Percentiles rank a stretch among this genome's conserved stretches.
Conservation (phyloP, 2,888 invertebrate genomes). For the Physocephala rufipes region DNA sequence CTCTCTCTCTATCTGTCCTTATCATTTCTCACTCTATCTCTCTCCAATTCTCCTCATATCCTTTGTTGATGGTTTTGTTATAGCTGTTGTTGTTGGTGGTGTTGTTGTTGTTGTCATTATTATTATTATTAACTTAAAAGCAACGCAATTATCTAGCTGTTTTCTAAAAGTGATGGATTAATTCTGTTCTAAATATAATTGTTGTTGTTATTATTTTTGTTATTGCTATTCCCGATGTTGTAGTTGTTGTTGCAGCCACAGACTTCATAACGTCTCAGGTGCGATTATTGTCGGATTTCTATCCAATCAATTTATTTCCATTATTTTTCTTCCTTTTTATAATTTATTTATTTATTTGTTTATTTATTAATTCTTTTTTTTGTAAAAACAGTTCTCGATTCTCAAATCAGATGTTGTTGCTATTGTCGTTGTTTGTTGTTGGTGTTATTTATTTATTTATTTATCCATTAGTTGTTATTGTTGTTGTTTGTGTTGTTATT, state of each 20-base stretch:
- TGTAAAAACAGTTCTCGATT: no score
- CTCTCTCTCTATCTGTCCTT: slow-evolving; percentile 11
- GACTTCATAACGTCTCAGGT: neutral
- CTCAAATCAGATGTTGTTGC: no score
- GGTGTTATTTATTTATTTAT: no score
- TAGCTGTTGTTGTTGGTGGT: slow-evolving; percentile 17
- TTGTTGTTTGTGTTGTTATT: neutral
- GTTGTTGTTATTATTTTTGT: slow-evolving; percentile 12
- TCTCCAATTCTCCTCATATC: neutral
- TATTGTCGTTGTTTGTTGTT: no score
- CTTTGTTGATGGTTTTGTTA: neutral
- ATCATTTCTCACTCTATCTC: slow-evolving; percentile 24
- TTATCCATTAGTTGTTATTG: neutral
- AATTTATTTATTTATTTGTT: no score
- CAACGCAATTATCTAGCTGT: neutral
- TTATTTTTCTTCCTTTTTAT: neutral
- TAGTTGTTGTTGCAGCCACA: slow-evolving; percentile 12
- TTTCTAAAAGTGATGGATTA: neutral
- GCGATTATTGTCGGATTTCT: neutral
- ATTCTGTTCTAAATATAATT: slow-evolving; percentile 10
- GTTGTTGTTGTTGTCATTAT: neutral
- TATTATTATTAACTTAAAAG: neutral
- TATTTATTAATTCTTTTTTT: neutral
- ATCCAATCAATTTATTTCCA: slow-evolving; percentile 10
- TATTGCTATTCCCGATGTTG: slow-evolving; percentile 12